These are phyloP conservation scores for Drosophila ezoana DNA, from an alignment of 2,888 invertebrate species.

Conservation along the genomic window DNA sequence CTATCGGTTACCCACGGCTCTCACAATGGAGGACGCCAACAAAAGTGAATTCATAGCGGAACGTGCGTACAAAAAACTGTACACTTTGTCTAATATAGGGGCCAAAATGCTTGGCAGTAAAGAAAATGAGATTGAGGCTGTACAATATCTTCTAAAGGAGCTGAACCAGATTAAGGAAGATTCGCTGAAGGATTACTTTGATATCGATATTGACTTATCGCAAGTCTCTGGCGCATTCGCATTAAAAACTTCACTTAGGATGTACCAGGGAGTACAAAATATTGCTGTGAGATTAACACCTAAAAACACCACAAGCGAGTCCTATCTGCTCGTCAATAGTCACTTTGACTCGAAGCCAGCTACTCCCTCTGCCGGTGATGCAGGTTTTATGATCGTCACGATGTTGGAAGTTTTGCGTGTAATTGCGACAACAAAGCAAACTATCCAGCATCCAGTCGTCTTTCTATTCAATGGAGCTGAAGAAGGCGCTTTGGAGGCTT, in stretches of 20 bases:
- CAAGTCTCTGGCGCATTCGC: slow-evolving; percentile 71
- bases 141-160: slow-evolving; percentile 84
- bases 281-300: slow-evolving; percentile 79
- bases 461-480: slow-evolving; percentile 90
- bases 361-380: slow-evolving; percentile 87
- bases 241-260: slow-evolving; percentile 50
- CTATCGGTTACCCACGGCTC: slow-evolving; percentile 61
- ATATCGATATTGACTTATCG: slow-evolving; percentile 81
- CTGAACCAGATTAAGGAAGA: slow-evolving; percentile 64
- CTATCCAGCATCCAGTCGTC: slow-evolving; percentile 86
- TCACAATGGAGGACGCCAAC: slow-evolving; percentile 44
- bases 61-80: slow-evolving; percentile 85
- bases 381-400: slow-evolving; percentile 87
- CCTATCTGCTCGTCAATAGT: slow-evolving; percentile 88
- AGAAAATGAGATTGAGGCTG: slow-evolving; percentile 88
- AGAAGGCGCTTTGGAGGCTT: slow-evolving; percentile 88
- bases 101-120: slow-evolving; percentile 87
- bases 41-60: slow-evolving; percentile 88
- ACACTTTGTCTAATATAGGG: slow-evolving; percentile 51
- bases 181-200: slow-evolving; percentile 69
- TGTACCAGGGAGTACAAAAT: slow-evolving; percentile 83
- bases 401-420: slow-evolving; percentile 87
- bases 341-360: slow-evolving; percentile 96
- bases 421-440: slow-evolving; percentile 81
- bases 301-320: slow-evolving; percentile 60